Conservation (phyloP, 2,888 invertebrate species). For the Zelleria hepariella region DNA sequence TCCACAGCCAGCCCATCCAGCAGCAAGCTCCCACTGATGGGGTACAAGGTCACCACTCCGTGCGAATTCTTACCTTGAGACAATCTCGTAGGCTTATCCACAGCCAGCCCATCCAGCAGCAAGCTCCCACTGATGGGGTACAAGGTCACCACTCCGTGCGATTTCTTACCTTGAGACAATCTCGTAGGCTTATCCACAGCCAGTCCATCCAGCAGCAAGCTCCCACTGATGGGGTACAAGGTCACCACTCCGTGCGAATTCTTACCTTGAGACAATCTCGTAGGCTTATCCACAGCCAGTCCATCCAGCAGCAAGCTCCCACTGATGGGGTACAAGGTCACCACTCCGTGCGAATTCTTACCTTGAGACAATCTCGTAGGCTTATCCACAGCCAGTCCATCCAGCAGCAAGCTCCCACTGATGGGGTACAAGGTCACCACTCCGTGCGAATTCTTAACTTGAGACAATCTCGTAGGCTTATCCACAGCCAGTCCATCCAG, state of each 20-base stretch:
- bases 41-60: conserved; percentile 88
- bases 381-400: conserved; percentile 79
- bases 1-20: conserved; percentile 83
- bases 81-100: conserved; percentile 80
- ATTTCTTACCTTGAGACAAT: conserved; percentile 89
- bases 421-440: conserved; percentile 88
- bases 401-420: conserved; percentile 78
- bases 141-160: conserved; percentile 86
- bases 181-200: conserved; percentile 79
- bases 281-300: conserved; percentile 77
- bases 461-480: conserved; percentile 81
- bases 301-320: conserved; percentile 83
- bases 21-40: conserved; percentile 77
- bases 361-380: conserved; percentile 88
- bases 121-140: conserved; percentile 81
- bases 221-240: conserved; percentile 82
- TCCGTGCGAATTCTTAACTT: conserved; percentile 87
- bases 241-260: conserved; percentile 88
- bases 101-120: conserved; percentile 80
- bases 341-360: conserved; percentile 82
- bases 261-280: conserved; percentile 88
- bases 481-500: conserved; percentile 83
- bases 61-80: conserved; percentile 90
- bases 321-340: conserved; percentile 85
- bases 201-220: conserved; percentile 81